Percentiles rank a stretch among this genome's conserved stretches.
Evolutionary conservation across 2,797 vertebrate genomes (phyloP).

Genomic region (Pyrocephalus nanus): DNA sequence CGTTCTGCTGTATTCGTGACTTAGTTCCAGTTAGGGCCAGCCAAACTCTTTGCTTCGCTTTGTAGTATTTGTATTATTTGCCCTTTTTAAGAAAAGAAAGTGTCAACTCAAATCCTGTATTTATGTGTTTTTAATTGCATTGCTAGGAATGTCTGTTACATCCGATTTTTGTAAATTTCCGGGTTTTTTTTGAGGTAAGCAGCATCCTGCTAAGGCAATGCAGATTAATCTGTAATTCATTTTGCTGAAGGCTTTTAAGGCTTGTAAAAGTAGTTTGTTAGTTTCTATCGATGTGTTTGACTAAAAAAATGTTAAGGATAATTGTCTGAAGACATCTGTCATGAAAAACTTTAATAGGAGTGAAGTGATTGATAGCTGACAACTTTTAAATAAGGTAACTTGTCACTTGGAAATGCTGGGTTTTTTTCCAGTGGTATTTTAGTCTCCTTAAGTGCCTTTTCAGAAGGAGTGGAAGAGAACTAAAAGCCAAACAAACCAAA

Average conservation of each 20-base stretch:
- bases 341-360: neutral
- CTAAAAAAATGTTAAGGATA: slow-evolving; percentile 13
- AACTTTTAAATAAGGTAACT: neutral
- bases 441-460: slow-evolving; percentile 41
- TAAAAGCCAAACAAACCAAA: slow-evolving; percentile 29
- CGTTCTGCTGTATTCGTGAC: neutral
- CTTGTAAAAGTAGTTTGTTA: neutral
- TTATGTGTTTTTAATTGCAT: neutral
- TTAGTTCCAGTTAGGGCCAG: neutral
- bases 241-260: neutral
- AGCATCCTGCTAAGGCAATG: neutral
- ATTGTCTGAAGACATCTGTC: slow-evolving; percentile 19
- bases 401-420: neutral
- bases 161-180: neutral
- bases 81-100: neutral
- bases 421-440: neutral
- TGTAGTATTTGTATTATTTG: neutral
- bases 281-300: neutral
- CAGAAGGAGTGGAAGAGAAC: slow-evolving; percentile 52
- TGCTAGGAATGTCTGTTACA: neutral
- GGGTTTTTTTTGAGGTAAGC: neutral
- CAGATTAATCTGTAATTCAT: neutral
- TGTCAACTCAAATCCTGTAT: neutral
- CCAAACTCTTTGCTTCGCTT: neutral
- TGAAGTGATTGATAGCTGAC: slow-evolving; percentile 8